A percentile compares a stretch with the other conserved stretches of the same genome.
Evolutionary conservation across 2,888 invertebrate species (phyloP).

Genomic region (Fabriciana adippe): DNA sequence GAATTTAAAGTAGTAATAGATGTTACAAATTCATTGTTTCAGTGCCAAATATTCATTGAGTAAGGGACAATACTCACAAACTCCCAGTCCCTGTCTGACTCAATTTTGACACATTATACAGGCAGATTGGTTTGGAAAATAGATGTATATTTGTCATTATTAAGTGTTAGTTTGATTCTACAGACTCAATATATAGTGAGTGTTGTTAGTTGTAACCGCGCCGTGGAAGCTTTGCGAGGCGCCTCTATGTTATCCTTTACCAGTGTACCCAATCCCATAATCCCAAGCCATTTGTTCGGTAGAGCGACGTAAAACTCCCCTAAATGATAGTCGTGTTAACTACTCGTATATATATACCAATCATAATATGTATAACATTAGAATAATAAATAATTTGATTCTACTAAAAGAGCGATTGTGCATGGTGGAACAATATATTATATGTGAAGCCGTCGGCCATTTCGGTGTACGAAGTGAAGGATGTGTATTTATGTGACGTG

Average conservation of each 20-base stretch:
- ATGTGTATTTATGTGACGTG: too few species aligned
- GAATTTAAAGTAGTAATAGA: conserved; percentile 21
- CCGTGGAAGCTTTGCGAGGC: conserved; percentile 25
- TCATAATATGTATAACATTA: conserved; percentile 10
- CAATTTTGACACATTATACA: not conserved
- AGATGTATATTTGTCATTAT: conserved; percentile 26
- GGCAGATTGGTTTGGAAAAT: conserved; percentile 7
- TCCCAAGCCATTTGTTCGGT: not conserved
- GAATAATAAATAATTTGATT: conserved; percentile 1
- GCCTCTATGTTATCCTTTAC: conserved; percentile 2
- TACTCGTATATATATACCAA: not conserved
- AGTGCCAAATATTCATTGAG: conserved; percentile 60
- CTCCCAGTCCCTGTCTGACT: not conserved
- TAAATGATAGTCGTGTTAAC: conserved; percentile 5
- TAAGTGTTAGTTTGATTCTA: conserved; percentile 32
- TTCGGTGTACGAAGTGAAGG: too few species aligned
- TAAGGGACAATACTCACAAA: conserved; percentile 6
- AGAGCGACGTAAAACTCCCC: not conserved
- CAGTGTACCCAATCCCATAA: conserved; percentile 3
- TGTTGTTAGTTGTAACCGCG: conserved; percentile 37
- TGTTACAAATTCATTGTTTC: conserved; percentile 42
- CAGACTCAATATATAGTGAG: conserved; percentile 33
- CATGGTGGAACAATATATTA: not conserved
- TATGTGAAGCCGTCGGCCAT: not conserved
- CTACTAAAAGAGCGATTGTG: conserved; percentile 2